Evolutionary conservation across 2,113 vertebrate species (phyloP), one percentile per base, ranked within the genome.

Genomic region (Gulo gulo): DNA sequence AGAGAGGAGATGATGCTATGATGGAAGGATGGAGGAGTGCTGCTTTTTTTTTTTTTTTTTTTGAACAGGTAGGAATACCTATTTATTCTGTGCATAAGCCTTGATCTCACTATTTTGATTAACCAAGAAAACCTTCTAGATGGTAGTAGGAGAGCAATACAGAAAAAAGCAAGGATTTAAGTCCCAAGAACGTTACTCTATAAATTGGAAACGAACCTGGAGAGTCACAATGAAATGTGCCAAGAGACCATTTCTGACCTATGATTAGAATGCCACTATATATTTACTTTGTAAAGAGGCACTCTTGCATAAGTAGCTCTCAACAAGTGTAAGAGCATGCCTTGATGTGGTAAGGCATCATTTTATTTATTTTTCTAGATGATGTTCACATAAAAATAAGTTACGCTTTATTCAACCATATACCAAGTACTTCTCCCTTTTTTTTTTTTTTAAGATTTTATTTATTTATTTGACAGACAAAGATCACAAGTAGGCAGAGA

Each of bases 241-340:
- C 31, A 74, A 91, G 39, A 47, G 63, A 80, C 42, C 11, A 47
- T 59, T 83, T 82, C 20, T 94, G 80, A 92, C 65, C 26, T 78
- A 5, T 36, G 59, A 92, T 20, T n/a, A 34, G 59, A 74, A 71
- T 78, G 42, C 42, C 45, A 86, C n/a, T 59, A 69, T 57, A 24
- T 21, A 82, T 65, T 96, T 88, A 76, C 52, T 71, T 82, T 82
- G 59, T 21, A 90, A 57, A 92, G 42, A 87, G 50, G 80, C 12
- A 76, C 20, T 94, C 36, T 95, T 83, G 14, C 59, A 78, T 50
- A 90, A 93, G 93, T 92, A 71, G 47, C 50, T 93, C 15, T 83
- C 45, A 47, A 69, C 1, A 79, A 69, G 89, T 36, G 63, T 65
- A 85, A 89, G 92, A 81, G 11, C n/a, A 65, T 45, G 29, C 36